phyloP scores from a whole-genome alignment of 2,113 vertebrate genomes.

The Epinephelus cyanopodus region DNA sequence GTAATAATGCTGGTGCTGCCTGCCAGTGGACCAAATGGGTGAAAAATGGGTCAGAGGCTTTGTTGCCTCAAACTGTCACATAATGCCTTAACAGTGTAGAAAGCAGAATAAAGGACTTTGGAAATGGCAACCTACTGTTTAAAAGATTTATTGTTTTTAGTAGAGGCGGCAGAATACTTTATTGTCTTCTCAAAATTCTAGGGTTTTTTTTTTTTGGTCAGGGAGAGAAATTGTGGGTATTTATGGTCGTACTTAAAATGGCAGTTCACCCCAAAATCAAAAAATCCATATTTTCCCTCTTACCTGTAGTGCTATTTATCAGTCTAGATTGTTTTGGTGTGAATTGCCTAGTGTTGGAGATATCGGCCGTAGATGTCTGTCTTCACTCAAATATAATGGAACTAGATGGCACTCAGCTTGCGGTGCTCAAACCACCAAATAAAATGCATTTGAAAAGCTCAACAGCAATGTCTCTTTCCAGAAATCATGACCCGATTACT shows the following conservation, averaged over 20 bases:
- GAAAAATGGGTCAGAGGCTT: background rate
- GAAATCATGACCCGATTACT: too few species aligned
- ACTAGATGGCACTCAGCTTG: too few species aligned
- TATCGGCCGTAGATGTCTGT: too few species aligned
- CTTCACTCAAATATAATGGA: too few species aligned
- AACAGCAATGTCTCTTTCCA: too few species aligned
- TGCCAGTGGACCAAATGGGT: background rate
- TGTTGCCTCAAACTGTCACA: background rate
- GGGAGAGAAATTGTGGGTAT: background rate
- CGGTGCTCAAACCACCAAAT: too few species aligned
- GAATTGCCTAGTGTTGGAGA: too few species aligned
- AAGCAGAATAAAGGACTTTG: background rate
- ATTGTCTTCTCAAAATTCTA: background rate
- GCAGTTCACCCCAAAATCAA: too few species aligned
- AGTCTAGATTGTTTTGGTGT: too few species aligned
- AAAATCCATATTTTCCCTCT: too few species aligned
- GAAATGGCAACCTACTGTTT: background rate
- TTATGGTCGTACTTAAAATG: background rate
- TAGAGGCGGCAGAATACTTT: background rate
- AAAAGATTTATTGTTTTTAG: background rate
- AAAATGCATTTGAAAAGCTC: too few species aligned
- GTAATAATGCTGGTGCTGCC: constrained; percentile 6
- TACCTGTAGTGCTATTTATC: too few species aligned
- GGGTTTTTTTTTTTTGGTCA: background rate
- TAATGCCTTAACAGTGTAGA: background rate